A percentile compares a stretch with the other conserved stretches of the same genome.
Conservation (phyloP, 2,113 vertebrate genomes). For the Macrotis lagotis region DNA sequence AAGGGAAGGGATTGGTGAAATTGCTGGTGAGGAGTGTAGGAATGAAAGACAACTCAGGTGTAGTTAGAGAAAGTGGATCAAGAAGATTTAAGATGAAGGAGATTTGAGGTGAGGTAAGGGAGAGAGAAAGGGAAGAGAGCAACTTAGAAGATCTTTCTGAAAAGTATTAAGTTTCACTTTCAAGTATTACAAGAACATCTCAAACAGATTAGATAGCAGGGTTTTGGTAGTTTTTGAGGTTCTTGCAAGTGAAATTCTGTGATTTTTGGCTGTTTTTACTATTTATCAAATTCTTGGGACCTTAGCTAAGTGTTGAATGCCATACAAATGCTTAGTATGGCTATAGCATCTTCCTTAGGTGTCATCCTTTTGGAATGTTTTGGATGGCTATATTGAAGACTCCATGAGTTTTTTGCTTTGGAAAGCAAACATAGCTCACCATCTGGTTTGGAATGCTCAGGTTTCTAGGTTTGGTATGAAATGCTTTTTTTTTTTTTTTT, state of each 20-base stretch:
- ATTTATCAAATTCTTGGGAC: slow-evolving; percentile 54
- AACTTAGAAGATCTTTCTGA: not conserved
- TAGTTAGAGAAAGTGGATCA: slow-evolving; percentile 10
- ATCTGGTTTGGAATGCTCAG: slow-evolving; percentile 42
- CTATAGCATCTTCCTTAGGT: slow-evolving; percentile 63
- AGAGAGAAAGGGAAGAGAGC: slow-evolving; percentile 47
- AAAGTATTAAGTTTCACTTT: slow-evolving; percentile 48
- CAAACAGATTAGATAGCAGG: slow-evolving; percentile 46
- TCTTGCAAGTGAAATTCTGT: not conserved
- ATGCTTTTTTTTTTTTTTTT: no score
- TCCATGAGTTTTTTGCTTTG: slow-evolving; percentile 38
- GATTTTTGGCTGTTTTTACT: slow-evolving; percentile 6
- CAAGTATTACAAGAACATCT: slow-evolving; percentile 28
- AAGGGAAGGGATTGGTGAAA: not conserved
- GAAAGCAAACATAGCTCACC: not conserved
- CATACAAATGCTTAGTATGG: not conserved
- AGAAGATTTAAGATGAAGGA: slow-evolving; percentile 14
- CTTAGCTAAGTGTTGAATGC: slow-evolving; percentile 48
- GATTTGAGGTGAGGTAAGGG: slow-evolving; percentile 33
- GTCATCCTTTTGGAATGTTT: slow-evolving; percentile 62
- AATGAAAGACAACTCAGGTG: not conserved
- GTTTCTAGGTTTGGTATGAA: slow-evolving; percentile 37
- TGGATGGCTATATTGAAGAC: slow-evolving; percentile 56
- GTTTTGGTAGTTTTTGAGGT: not conserved
- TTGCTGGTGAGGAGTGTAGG: not conserved